Conservation (phyloP, 2,888 invertebrate species). For the Phasia obesa region DNA sequence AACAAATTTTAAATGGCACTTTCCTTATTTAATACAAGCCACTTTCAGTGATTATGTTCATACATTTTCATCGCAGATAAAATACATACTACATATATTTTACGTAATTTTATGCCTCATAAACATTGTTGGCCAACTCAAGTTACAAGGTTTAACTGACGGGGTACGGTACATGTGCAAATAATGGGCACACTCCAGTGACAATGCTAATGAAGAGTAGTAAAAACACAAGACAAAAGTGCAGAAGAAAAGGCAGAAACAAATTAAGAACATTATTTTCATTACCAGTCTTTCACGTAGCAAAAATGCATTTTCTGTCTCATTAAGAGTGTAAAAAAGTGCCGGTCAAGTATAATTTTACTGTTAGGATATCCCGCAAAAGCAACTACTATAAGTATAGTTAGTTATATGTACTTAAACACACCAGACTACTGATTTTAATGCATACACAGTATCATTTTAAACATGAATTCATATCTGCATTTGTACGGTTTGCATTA, state of each 20-base stretch:
- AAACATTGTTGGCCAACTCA: constrained; percentile 50
- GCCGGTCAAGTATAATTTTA: constrained; percentile 60
- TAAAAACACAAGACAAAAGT: constrained; percentile 20
- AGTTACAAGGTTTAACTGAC: constrained; percentile 24
- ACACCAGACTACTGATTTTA: constrained; percentile 62
- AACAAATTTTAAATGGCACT: constrained; percentile 10
- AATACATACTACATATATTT: constrained; percentile 44
- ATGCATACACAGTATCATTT: constrained; percentile 32
- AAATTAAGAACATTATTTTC: constrained; percentile 52
- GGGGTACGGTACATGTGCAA: constrained; percentile 32
- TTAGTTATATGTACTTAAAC: constrained; percentile 35
- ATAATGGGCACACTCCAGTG: constrained; percentile 55
- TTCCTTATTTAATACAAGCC: neutral
- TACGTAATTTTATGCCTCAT: constrained; percentile 69
- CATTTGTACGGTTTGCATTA: neutral
- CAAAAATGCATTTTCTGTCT: constrained; percentile 91
- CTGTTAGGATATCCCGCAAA: constrained; percentile 35
- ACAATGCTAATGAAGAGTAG: constrained; percentile 63
- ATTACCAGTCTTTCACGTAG: constrained; percentile 48
- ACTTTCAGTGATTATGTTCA: neutral
- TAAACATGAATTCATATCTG: neutral
- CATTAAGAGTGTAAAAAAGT: constrained; percentile 92
- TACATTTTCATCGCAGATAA: constrained; percentile 16
- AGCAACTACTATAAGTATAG: constrained; percentile 12
- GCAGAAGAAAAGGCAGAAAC: constrained; percentile 7